Evolutionary conservation across 2,888 invertebrate genomes (phyloP).

Genomic region (Thera obeliscata): DNA sequence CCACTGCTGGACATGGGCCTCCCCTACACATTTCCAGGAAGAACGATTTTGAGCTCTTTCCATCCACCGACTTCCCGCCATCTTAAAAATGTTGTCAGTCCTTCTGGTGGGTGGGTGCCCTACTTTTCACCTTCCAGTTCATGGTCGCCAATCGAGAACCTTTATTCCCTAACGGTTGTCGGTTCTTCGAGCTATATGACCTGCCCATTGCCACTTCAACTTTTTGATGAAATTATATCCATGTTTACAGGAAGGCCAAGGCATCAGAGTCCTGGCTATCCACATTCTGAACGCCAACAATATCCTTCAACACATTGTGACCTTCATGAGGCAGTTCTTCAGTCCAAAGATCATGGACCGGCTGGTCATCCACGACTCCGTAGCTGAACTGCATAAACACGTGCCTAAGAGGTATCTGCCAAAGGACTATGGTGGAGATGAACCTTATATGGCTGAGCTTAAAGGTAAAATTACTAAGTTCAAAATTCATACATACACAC

Average conservation of each 20-base stretch:
- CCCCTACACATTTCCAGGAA: too few relatives aligned
- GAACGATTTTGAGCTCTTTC: too few relatives aligned
- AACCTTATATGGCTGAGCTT: slow-evolving; percentile 59
- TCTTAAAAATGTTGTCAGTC: too few relatives aligned
- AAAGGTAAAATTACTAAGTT: slow-evolving; percentile 54
- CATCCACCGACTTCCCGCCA: too few relatives aligned
- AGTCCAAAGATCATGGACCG: slow-evolving; percentile 63
- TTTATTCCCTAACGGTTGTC: too few relatives aligned
- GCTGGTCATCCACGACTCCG: slow-evolving; percentile 54
- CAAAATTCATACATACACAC: too few relatives aligned
- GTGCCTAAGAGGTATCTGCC: slow-evolving; percentile 63
- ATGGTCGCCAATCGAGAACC: too few relatives aligned
- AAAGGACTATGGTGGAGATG: slow-evolving; percentile 62
- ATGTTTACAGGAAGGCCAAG: slow-evolving; percentile 76
- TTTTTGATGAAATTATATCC: not conserved
- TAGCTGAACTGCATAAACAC: slow-evolving; percentile 56
- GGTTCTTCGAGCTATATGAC: too few relatives aligned
- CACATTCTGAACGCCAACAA: slow-evolving; percentile 73
- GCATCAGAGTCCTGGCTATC: slow-evolving; percentile 66
- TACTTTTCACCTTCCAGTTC: too few relatives aligned
- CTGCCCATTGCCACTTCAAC: too few relatives aligned
- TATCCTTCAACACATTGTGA: slow-evolving; percentile 59
- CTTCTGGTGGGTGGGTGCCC: too few relatives aligned
- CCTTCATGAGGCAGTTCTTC: slow-evolving; percentile 66
- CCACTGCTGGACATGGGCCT: too few relatives aligned